phyloP scores from a whole-genome alignment of 1,140 invertebrate species.

The Meteorus sp. region DNA sequence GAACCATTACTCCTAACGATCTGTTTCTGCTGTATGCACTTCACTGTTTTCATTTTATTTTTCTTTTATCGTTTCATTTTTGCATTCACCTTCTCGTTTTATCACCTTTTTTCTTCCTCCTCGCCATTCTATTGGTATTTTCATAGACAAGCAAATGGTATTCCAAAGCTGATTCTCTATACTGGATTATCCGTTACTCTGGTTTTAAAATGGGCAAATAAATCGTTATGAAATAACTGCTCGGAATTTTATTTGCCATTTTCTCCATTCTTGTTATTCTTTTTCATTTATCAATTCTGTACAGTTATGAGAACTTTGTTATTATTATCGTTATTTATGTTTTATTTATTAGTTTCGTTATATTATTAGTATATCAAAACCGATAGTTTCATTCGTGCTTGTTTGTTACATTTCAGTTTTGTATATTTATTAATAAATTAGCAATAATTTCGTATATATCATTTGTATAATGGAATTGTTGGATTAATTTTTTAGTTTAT shows the following conservation, averaged over 20 bases:
- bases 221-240: background rate
- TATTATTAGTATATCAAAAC: no score
- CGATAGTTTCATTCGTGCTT: no score
- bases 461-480: no score
- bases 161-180: background rate
- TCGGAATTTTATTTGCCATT: background rate
- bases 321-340: no score
- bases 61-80: background rate
- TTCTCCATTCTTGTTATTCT: background rate
- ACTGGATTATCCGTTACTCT: constrained; percentile 8
- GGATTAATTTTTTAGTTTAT: no score
- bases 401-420: no score
- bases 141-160: background rate
- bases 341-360: no score
- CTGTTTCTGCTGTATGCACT: background rate
- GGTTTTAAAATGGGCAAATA: constrained; percentile 4
- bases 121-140: no score
- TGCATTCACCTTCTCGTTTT: background rate
- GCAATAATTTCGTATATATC: no score
- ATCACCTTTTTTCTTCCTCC: background rate
- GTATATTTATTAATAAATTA: no score
- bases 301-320: background rate
- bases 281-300: constrained; percentile 1
- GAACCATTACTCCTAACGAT: constrained; percentile 8
- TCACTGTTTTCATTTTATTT: background rate